phyloP scores from a whole-genome alignment of 2,113 vertebrate species.

The Chloropsis cyanopogon region DNA sequence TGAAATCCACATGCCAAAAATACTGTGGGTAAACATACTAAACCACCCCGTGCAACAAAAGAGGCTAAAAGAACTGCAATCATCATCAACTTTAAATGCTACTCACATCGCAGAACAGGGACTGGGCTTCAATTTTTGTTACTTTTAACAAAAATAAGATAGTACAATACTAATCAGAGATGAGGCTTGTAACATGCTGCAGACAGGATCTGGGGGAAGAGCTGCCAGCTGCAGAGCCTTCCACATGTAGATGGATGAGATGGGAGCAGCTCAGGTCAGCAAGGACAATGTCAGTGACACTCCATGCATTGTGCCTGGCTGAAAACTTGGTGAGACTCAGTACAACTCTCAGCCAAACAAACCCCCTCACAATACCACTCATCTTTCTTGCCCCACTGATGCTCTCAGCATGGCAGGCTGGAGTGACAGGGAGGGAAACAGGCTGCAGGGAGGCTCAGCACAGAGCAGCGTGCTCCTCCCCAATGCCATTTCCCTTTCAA shows the following conservation, averaged over 20 bases:
- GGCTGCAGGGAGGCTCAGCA: neutral
- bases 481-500: neutral
- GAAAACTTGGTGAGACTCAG: neutral
- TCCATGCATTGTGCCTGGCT: neutral
- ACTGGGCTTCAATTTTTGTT: constrained; percentile 54
- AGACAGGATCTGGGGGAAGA: neutral
- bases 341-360: neutral
- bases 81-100: constrained; percentile 65
- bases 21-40: constrained; percentile 69
- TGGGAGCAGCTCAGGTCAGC: neutral
- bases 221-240: constrained; percentile 7
- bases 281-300: neutral
- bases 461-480: rapidly evolving
- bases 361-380: neutral
- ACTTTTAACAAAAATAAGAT: constrained; percentile 57
- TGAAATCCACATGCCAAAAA: constrained; percentile 70
- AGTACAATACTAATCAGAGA: constrained; percentile 38
- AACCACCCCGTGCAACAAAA: constrained; percentile 63
- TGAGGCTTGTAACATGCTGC: neutral
- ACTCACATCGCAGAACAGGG: constrained; percentile 7
- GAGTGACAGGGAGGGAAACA: neutral
- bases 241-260: neutral
- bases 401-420: neutral
- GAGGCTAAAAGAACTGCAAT: constrained; percentile 65
- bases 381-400: neutral